phyloP scores from a whole-genome alignment of 2,888 invertebrate genomes.

The Invenusta paracnida region DNA sequence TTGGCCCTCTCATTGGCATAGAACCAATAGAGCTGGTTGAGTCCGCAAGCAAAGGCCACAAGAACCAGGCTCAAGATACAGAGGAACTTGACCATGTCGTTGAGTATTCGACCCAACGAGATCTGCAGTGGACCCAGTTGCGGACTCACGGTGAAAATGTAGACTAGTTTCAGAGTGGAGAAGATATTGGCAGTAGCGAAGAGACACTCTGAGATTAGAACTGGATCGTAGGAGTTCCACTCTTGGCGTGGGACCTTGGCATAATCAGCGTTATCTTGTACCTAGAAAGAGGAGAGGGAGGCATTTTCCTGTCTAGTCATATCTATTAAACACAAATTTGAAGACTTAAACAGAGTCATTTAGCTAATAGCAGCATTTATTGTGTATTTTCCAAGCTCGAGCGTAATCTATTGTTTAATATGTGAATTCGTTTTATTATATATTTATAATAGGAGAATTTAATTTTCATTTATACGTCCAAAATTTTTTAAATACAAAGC shows the following conservation, averaged over 20 bases:
- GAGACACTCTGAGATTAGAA: constrained; percentile 72
- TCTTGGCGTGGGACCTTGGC: constrained; percentile 66
- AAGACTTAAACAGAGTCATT: too few relatives aligned
- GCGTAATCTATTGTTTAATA: too few relatives aligned
- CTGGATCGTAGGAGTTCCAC: constrained; percentile 98
- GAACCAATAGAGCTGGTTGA: constrained; percentile 85
- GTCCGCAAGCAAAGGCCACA: constrained; percentile 85
- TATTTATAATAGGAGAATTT: too few relatives aligned
- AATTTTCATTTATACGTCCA: too few relatives aligned
- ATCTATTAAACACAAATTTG: too few relatives aligned
- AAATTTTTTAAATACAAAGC: too few relatives aligned
- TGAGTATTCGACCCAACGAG: constrained; percentile 68
- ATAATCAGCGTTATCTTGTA: too few relatives aligned
- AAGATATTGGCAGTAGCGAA: constrained; percentile 96
- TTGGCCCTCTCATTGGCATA: constrained; percentile 52
- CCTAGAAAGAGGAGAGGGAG: too few relatives aligned
- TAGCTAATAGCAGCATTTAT: too few relatives aligned
- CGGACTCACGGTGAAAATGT: constrained; percentile 85
- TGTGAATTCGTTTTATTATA: too few relatives aligned
- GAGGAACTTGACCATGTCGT: constrained; percentile 84
- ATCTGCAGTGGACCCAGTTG: constrained; percentile 86
- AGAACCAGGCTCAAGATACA: constrained; percentile 73
- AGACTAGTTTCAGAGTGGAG: constrained; percentile 83
- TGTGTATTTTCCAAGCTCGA: too few relatives aligned
- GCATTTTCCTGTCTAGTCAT: too few relatives aligned